A percentile compares a stretch with the other conserved stretches of the same genome.
These are phyloP conservation scores for Oryzaephilus surinamensis DNA, from an alignment of 1,140 invertebrate genomes.

Conservation along the genomic window DNA sequence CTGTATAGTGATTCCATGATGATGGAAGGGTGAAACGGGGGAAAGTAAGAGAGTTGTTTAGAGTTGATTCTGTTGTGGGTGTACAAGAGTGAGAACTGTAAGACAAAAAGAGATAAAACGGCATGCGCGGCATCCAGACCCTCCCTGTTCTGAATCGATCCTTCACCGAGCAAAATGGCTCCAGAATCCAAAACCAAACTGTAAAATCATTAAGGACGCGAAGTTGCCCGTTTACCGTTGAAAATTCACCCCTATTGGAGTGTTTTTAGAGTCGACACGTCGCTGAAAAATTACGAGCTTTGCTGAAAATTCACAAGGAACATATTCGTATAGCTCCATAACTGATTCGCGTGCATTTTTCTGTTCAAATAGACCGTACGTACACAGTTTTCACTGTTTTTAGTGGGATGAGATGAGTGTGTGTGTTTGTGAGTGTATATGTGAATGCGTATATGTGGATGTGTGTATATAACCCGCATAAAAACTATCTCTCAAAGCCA, in stretches of 20 bases:
- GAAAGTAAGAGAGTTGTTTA: constrained; percentile 31
- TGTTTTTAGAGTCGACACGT: constrained; percentile 29
- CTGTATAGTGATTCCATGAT: too few relatives aligned
- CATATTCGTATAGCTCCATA: constrained; percentile 22
- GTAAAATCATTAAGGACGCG: constrained; percentile 33
- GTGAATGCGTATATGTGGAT: neutral
- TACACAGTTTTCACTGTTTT: constrained; percentile 10
- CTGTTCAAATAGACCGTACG: constrained; percentile 29
- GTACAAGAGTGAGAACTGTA: constrained; percentile 28
- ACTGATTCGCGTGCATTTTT: constrained; percentile 30
- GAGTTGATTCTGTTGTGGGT: too few relatives aligned
- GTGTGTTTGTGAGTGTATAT: neutral
- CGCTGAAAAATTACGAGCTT: constrained; percentile 33
- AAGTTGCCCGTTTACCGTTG: too few relatives aligned
- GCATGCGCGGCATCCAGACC: constrained; percentile 33
- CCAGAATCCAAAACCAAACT: constrained; percentile 32
- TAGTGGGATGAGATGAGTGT: constrained; percentile 11
- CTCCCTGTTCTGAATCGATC: constrained; percentile 35
- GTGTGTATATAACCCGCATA: constrained; percentile 19
- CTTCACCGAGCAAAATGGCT: constrained; percentile 35
- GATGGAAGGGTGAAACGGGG: constrained; percentile 6
- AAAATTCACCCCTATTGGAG: constrained; percentile 29
- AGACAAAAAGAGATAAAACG: constrained; percentile 38
- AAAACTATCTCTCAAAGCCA: constrained; percentile 37
- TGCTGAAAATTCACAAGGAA: constrained; percentile 28